A percentile compares a stretch with the other conserved stretches of the same genome.
These are phyloP conservation scores for Eurois occulta DNA, from an alignment of 2,888 invertebrate genomes.

Conservation along the genomic window DNA sequence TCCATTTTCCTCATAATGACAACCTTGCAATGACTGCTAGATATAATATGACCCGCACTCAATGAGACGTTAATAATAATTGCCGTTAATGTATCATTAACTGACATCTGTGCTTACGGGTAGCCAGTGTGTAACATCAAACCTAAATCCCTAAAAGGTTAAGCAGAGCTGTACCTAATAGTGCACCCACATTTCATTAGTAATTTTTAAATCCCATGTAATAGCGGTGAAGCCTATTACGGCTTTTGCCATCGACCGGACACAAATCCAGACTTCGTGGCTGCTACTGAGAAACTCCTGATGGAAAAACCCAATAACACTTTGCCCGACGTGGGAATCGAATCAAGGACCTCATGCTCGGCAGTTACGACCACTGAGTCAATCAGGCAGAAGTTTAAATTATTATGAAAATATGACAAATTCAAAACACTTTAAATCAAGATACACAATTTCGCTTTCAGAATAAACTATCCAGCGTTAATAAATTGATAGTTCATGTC, in stretches of 20 bases:
- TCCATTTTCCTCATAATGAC: not conserved
- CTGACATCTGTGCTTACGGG: not conserved
- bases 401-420: too few species aligned
- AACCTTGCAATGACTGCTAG: not conserved
- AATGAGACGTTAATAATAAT: not conserved
- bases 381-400: too few species aligned
- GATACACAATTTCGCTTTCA: too few species aligned
- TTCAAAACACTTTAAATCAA: too few species aligned
- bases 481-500: too few species aligned
- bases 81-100: not conserved
- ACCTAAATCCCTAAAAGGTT: not conserved
- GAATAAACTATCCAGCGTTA: too few species aligned
- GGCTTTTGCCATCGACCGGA: not conserved
- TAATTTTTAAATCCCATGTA: too few species aligned
- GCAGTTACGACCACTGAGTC: too few species aligned
- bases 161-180: not conserved
- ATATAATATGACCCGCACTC: slow-evolving; percentile 11
- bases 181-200: not conserved
- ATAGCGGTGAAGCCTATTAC: not conserved
- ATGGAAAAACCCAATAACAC: not conserved
- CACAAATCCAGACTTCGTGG: not conserved
- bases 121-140: not conserved
- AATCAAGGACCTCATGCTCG: not conserved
- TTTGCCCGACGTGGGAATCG: not conserved
- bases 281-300: not conserved